Evolutionary conservation across 2,797 vertebrate species (phyloP), one percentile per base, ranked within the genome.

Genomic region (Hozukius guyotensis): DNA sequence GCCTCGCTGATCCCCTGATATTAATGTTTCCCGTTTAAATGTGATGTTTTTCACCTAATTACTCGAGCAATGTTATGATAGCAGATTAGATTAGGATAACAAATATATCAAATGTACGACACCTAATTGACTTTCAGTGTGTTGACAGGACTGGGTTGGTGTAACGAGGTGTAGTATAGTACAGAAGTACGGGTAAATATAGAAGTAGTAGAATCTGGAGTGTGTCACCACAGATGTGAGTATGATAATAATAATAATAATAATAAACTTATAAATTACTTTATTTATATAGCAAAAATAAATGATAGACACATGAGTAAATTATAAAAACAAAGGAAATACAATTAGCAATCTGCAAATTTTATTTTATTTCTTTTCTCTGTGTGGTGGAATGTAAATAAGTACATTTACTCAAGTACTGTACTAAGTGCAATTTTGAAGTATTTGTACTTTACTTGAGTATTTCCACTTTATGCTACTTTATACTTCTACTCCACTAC

Each of bases 11-110:
- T 55, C 25, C 20, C 7, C 14, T 38, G 22, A 49, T 69, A 46
- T 77, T 31, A 59, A 68, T 34, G 32, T 72, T 70, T 80, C 20
- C 32, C 4, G 5, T 36, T 78, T 59, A 75, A 78, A 34, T 72
- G 61, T 52, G 38, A 65, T 74, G 14, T 61, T 53, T 71, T 75
- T 59, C 9, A 24, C 20, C 20, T 71, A 5, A 18, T 71, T 57
- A 16, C 27, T 55, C 29, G 1, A 14, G 12, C 10, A 24, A 55
- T 16, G n/a, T 68, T 65, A 65, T 60, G 36, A 42, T 10, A 32
- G 29, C 49, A 59, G 61, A 84, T 71, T 18, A 60, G 49, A 69
- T 60, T 13, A 64, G 20, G 31, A 59, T 16, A 20, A 22, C 46
- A 70, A 42, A 67, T 62, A 66, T 8, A 75, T 66, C 29, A 79